phyloP scores from a whole-genome alignment of 92 coral and sea anemone species.

The Umimayanthus kanabou region DNA sequence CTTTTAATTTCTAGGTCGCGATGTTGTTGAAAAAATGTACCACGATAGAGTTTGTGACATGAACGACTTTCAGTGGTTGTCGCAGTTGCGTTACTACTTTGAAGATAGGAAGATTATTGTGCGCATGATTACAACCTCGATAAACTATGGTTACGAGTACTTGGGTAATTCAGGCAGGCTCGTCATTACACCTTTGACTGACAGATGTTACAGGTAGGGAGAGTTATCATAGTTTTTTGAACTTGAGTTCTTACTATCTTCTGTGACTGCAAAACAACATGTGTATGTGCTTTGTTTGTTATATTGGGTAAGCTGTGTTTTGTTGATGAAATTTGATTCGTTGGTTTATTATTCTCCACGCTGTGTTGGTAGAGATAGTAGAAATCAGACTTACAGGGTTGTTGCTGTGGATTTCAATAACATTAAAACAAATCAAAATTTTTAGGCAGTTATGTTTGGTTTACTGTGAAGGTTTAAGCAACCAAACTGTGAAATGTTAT shows the following conservation, averaged over 20 bases:
- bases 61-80: conserved; percentile 94
- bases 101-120: conserved; percentile 85
- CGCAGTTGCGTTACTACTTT: conserved; percentile 95
- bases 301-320: no score
- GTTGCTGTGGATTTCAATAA: no score
- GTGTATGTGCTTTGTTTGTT: no score
- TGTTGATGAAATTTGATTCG: background rate
- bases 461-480: no score
- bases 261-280: no score
- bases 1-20: conserved; percentile 70
- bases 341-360: no score
- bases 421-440: no score
- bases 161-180: conserved; percentile 94
- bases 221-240: background rate
- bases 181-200: conserved; percentile 96
- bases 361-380: no score
- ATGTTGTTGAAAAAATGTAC: conserved; percentile 92
- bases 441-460: no score
- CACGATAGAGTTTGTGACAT: conserved; percentile 76
- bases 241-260: background rate
- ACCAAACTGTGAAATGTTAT: no score
- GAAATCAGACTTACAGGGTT: no score
- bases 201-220: conserved; percentile 92
- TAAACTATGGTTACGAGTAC: conserved; percentile 96
- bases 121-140: conserved; percentile 96